Evolutionary conservation across 2,888 invertebrate genomes (phyloP).

Genomic region (Acanthosepion pharaonis): DNA sequence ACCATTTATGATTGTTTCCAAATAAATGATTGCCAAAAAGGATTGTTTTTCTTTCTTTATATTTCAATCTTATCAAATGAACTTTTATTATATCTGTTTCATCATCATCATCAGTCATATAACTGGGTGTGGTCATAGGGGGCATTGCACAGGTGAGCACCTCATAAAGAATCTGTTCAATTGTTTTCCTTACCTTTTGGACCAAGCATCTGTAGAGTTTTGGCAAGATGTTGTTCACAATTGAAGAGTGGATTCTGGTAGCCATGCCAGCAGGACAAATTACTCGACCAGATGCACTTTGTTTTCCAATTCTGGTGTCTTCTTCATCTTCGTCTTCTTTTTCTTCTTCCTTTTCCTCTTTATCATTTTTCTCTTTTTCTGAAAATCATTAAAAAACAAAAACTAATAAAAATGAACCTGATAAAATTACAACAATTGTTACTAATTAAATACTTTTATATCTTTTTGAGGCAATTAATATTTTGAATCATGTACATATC

Average conservation of each 20-base stretch:
- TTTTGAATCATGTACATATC: no score
- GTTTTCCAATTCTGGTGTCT: slow-evolving; percentile 20
- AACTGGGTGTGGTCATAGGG: no score
- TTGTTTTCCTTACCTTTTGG: slow-evolving; percentile 67
- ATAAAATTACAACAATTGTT: neutral
- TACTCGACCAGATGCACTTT: slow-evolving; percentile 50
- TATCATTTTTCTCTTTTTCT: neutral
- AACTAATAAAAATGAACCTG: neutral
- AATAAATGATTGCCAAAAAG: no score
- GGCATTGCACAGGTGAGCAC: neutral
- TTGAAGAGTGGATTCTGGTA: slow-evolving; percentile 83
- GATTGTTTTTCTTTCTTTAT: no score
- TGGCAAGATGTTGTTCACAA: slow-evolving; percentile 84
- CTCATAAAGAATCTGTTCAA: neutral
- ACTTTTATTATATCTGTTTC: neutral
- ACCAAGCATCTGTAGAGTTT: slow-evolving; percentile 85
- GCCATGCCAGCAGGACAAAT: slow-evolving; percentile 76
- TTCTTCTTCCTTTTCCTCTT: neutral
- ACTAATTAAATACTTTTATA: neutral
- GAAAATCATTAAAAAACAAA: neutral
- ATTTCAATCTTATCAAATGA: neutral
- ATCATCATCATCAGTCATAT: no score
- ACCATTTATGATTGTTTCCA: no score
- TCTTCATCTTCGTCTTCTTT: slow-evolving; percentile 25
- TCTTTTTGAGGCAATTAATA: no score